Evolutionary conservation across 2,888 invertebrate genomes (phyloP), one percentile per base, ranked within the genome.

Genomic region (Philonicus albiceps): DNA sequence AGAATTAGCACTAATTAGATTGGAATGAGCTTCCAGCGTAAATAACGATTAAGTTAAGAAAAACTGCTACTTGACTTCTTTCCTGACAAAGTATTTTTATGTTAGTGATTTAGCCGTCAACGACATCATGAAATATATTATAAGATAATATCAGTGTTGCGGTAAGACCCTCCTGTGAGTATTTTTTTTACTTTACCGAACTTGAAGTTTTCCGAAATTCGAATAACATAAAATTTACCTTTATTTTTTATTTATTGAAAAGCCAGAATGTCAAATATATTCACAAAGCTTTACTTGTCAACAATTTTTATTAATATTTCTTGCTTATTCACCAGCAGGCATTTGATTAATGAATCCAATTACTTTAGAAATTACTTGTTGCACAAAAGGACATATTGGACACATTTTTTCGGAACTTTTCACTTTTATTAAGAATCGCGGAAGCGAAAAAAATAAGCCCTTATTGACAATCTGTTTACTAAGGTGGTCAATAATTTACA

Each of bases 261-360:
- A 83, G 72, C 83, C 40, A 83, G 40, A 64, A 72, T 72, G 83
- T 72, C 72, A 83, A 83, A 64, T 72, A 83, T 72, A 83, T 72
- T 83, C 72, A 22, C 40, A 83, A 72, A 64, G 72, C 64, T 72
- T 40, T 64, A 0, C 30, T 72, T 83, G 83, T 83, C 83, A 83
- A 83, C 64, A 22, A 40, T 64, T 83, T 83, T 83, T 81, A 83
- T 83, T 83, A 83, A 83, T 83, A 83, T 83, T 83, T 83, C 83
- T 40, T 83, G 83, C 37, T 83, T 72, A 27, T 83, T 83, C 13
- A n/a, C 64, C 49, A 72, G 19, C 72, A 64, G n/a, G 64, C 72
- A 13, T 83, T 83, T 83, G 72, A 83, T 83, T 72, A 64, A 83
- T 83, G 83, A 83, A 83, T 83, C 64, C 72, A 83, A 72, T 83